Evolutionary conservation across 2,797 vertebrate genomes (phyloP).

Genomic region (Anisognathus igniventris): DNA sequence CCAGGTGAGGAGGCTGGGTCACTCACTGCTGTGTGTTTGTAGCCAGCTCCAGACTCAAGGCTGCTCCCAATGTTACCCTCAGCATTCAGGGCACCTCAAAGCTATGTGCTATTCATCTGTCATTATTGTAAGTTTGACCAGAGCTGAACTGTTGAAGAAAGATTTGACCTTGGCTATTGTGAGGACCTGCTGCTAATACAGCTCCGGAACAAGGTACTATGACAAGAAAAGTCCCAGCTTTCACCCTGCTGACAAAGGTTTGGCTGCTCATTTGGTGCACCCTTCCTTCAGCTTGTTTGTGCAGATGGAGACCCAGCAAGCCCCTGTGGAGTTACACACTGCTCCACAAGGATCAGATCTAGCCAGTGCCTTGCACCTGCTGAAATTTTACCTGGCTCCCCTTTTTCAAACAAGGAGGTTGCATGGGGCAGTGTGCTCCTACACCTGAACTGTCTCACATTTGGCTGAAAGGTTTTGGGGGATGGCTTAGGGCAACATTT

Average conservation of each 20-base stretch:
- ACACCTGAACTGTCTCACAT: background rate
- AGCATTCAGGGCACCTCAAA: background rate
- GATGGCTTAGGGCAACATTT: background rate
- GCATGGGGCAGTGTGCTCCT: background rate
- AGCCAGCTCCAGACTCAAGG: accelerated
- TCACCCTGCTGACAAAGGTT: background rate
- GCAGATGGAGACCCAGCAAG: background rate
- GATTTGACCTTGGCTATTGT: background rate
- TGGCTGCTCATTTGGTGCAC: background rate
- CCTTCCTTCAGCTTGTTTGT: background rate
- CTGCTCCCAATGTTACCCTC: background rate
- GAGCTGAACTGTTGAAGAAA: background rate
- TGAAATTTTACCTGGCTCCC: background rate
- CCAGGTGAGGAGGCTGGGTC: background rate
- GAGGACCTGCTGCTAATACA: background rate
- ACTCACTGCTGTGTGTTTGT: accelerated
- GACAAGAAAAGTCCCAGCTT: background rate
- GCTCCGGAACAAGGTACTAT: background rate
- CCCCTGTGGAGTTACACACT: too few species aligned
- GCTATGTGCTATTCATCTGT: background rate
- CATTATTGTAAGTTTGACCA: background rate
- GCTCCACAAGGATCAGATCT: background rate
- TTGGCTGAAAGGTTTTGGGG: background rate
- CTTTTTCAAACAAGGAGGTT: background rate
- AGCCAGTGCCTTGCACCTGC: background rate